Percentiles rank a stretch among this genome's conserved stretches.
Evolutionary conservation across 2,113 vertebrate genomes (phyloP).

Genomic region (Halichoerus grypus): DNA sequence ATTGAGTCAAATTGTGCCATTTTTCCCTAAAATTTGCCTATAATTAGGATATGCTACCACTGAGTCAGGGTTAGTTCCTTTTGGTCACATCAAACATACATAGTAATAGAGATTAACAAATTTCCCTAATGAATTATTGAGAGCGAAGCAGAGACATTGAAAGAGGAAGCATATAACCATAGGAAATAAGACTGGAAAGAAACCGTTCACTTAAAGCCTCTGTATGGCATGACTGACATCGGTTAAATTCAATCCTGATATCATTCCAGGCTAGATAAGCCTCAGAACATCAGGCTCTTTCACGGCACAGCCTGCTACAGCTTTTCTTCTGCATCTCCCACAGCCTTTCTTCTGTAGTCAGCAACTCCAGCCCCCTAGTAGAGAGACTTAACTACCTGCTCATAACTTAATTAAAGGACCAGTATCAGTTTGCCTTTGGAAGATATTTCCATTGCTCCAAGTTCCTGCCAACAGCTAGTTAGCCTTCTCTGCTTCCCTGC

Average conservation of each 20-base stretch:
- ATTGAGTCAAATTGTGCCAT: background rate
- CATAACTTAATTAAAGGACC: slow-evolving; percentile 50
- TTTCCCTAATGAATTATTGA: background rate
- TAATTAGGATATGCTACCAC: background rate
- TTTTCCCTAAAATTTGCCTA: slow-evolving; percentile 13
- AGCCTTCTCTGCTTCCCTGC: background rate
- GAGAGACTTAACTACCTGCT: slow-evolving; percentile 39
- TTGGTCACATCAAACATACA: background rate
- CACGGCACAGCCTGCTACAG: background rate
- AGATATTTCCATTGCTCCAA: background rate
- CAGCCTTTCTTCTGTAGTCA: background rate
- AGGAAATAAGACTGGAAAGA: background rate
- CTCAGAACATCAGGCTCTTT: background rate
- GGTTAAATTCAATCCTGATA: background rate
- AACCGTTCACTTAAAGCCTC: background rate
- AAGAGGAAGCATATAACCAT: background rate
- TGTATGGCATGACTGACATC: background rate
- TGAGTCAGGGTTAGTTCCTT: background rate
- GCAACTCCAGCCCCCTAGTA: slow-evolving; percentile 2
- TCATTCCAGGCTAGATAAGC: background rate
- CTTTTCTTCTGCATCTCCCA: background rate
- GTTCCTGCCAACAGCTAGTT: slow-evolving; percentile 36
- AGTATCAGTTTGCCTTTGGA: background rate
- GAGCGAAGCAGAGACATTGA: background rate
- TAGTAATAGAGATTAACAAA: background rate